A percentile compares a stretch with the other conserved stretches of the same genome.
Evolutionary conservation across 1,140 invertebrate species (phyloP).

Genomic region (Lasioglossum albipes): DNA sequence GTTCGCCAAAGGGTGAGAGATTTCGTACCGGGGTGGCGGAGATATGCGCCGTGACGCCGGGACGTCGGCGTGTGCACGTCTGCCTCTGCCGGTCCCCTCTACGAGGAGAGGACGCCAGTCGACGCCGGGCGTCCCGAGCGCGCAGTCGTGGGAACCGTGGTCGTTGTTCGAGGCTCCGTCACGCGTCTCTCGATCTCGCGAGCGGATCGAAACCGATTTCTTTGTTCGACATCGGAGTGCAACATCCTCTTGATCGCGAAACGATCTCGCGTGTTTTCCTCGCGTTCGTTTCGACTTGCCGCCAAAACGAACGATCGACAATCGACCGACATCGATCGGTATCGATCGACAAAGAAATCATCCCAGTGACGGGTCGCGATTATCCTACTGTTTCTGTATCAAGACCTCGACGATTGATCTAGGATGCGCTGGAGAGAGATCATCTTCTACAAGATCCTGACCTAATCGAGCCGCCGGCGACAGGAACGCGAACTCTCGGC

Average conservation of each 20-base stretch:
- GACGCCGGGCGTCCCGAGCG: conserved; percentile 76
- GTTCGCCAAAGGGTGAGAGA: conserved; percentile 66
- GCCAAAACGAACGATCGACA: no score
- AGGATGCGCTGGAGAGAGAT: conserved; percentile 58
- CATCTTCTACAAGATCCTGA: conserved; percentile 66
- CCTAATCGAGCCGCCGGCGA: conserved; percentile 9
- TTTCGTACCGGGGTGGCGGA: conserved; percentile 62
- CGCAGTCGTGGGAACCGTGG: conserved; percentile 53
- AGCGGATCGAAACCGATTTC: background rate
- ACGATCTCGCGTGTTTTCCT: no score
- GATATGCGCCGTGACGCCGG: conserved; percentile 69
- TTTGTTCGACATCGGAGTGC: no score
- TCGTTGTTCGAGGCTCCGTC: conserved; percentile 28
- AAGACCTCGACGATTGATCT: background rate
- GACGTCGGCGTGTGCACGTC: conserved; percentile 62
- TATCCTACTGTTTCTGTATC: no score
- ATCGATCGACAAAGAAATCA: background rate
- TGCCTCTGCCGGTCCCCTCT: conserved; percentile 34
- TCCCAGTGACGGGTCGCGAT: background rate
- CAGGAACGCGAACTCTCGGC: no score
- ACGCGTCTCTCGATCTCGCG: conserved; percentile 19
- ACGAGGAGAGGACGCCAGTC: conserved; percentile 67
- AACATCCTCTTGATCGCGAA: no score
- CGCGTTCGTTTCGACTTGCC: no score
- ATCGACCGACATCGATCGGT: background rate